phyloP scores from a whole-genome alignment of 2,888 invertebrate genomes.

The Sialis lutaria region DNA sequence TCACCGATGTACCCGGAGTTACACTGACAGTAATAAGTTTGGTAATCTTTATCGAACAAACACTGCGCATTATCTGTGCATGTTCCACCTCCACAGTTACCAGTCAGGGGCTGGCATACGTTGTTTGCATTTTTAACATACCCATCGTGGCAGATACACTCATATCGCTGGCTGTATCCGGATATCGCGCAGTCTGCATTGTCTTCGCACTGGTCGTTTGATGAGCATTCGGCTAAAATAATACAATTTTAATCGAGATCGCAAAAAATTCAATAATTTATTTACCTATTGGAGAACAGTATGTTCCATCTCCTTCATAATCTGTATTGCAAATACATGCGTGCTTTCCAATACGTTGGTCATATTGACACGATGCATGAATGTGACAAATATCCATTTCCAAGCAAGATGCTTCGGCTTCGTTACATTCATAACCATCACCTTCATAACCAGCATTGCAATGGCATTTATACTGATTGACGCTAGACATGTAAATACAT shows the following conservation, averaged over 20 bases:
- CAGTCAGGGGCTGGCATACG: constrained; percentile 36
- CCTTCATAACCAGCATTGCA: constrained; percentile 76
- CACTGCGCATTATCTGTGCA: constrained; percentile 58
- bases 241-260: not conserved
- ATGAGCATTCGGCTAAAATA: constrained; percentile 34
- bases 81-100: constrained; percentile 40
- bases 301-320: constrained; percentile 65
- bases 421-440: constrained; percentile 59
- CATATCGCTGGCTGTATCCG: constrained; percentile 34
- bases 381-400: constrained; percentile 46
- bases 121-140: constrained; percentile 46
- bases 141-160: constrained; percentile 65
- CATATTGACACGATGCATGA: constrained; percentile 58
- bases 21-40: constrained; percentile 67
- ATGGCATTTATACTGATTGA: constrained; percentile 43
- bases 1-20: constrained; percentile 65
- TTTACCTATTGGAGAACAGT: constrained; percentile 47
- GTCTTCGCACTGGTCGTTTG: constrained; percentile 45
- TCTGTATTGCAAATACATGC: constrained; percentile 65
- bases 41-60: constrained; percentile 44
- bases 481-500: constrained; percentile 43
- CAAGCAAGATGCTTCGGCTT: constrained; percentile 34
- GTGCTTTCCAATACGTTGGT: constrained; percentile 42
- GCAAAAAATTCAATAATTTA: constrained; percentile 9
- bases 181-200: constrained; percentile 58